Percentiles rank a stretch among this genome's conserved stretches.
phyloP scores from a whole-genome alignment of 2,797 vertebrate genomes.

The Diplodus puntazzo region DNA sequence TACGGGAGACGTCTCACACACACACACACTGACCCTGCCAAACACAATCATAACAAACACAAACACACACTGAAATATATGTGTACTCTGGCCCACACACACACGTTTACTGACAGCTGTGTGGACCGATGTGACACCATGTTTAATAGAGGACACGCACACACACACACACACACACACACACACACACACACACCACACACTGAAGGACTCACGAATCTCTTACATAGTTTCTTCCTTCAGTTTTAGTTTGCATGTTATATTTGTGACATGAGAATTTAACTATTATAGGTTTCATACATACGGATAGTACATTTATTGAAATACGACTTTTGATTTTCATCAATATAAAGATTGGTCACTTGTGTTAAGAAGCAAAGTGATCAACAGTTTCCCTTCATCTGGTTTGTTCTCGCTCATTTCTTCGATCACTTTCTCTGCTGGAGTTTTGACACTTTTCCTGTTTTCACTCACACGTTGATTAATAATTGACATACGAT shows the following conservation, averaged over 20 bases:
- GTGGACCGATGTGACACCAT: constrained; percentile 11
- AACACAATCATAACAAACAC: constrained; percentile 44
- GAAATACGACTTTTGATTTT: constrained; percentile 1
- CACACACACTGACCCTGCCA: constrained; percentile 43
- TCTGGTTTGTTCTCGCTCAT: not conserved
- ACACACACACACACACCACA: too few relatives aligned
- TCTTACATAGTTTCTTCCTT: too few relatives aligned
- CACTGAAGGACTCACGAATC: not conserved
- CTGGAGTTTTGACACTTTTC: not conserved
- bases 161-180: not conserved
- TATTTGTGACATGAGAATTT: constrained; percentile 1
- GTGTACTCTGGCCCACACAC: constrained; percentile 20
- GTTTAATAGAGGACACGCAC: not conserved
- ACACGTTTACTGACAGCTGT: constrained; percentile 7
- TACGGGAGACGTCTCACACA: constrained; percentile 52
- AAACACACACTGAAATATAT: constrained; percentile 10
- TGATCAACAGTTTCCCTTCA: not conserved
- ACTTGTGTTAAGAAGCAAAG: not conserved
- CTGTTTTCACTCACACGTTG: not conserved
- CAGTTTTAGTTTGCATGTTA: too few relatives aligned
- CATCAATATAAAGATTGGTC: not conserved
- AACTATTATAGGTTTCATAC: not conserved
- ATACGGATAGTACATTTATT: not conserved
- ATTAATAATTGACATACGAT: not conserved
- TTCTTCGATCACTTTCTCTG: constrained; percentile 9